These are phyloP conservation scores for Muricea muricata DNA, from an alignment of 92 coral and sea anemone species.

Conservation along the genomic window DNA sequence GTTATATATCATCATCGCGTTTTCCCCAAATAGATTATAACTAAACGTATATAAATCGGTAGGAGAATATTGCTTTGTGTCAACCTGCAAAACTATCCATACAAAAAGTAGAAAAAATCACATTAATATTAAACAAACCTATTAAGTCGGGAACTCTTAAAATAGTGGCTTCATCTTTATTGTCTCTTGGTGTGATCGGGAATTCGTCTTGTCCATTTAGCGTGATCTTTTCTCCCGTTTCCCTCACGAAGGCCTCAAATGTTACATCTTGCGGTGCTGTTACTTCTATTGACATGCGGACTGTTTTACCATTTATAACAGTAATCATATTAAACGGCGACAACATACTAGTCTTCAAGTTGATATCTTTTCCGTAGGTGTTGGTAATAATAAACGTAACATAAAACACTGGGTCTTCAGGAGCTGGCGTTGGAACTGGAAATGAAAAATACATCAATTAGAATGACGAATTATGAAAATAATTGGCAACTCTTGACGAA, in stretches of 20 bases:
- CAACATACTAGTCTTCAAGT: not conserved
- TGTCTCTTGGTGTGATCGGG: constrained; percentile 3
- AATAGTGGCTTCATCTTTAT: not conserved
- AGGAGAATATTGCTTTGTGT: no score
- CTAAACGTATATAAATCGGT: no score
- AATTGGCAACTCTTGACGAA: no score
- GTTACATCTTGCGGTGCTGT: not conserved
- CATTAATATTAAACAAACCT: not conserved
- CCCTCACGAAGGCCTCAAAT: constrained; percentile 3
- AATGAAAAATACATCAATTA: no score
- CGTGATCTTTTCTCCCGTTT: not conserved
- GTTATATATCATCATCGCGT: no score
- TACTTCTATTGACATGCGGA: constrained; percentile 6
- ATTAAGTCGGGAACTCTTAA: not conserved
- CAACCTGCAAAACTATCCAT: no score
- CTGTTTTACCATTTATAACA: constrained; percentile 23
- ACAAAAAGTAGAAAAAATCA: not conserved
- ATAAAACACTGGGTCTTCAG: constrained; percentile 11
- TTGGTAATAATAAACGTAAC: constrained; percentile 35
- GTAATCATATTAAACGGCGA: constrained; percentile 5
- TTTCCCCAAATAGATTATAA: no score
- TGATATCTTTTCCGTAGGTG: constrained; percentile 19
- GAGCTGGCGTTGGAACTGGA: constrained; percentile 30
- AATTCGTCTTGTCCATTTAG: constrained; percentile 11
- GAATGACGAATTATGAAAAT: no score